Percentiles rank a stretch among this genome's conserved stretches.
These are phyloP conservation scores for Drosophila saltans DNA, from an alignment of 1,140 invertebrate genomes.

Conservation along the genomic window DNA sequence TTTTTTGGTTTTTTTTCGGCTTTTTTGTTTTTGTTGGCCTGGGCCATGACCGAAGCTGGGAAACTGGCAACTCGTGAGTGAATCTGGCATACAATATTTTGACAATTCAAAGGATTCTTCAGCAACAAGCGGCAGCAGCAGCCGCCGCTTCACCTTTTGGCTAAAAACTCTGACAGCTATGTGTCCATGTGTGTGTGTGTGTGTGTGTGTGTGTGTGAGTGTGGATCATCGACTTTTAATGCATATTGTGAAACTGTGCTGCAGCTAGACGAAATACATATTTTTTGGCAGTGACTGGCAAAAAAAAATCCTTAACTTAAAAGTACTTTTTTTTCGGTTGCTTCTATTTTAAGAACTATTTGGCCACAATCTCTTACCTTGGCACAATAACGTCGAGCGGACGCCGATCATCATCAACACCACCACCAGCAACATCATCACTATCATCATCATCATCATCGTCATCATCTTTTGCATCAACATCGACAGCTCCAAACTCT, in stretches of 20 bases:
- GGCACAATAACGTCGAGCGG: constrained; percentile 72
- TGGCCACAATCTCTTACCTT: constrained; percentile 78
- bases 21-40: constrained; percentile 28
- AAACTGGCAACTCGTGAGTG: constrained; percentile 61
- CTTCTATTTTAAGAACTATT: constrained; percentile 75
- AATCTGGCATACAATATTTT: constrained; percentile 79
- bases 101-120: constrained; percentile 80
- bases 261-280: constrained; percentile 36
- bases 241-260: constrained; percentile 58
- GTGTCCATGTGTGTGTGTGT: constrained; percentile 10
- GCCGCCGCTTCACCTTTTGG: constrained; percentile 61
- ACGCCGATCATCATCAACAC: constrained; percentile 25
- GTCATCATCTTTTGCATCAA: constrained; percentile 24
- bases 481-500: constrained; percentile 28
- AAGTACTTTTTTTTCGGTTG: neutral
- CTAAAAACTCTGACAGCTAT: constrained; percentile 28
- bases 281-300: constrained; percentile 74
- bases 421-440: constrained; percentile 28
- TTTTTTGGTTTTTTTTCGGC: constrained; percentile 18
- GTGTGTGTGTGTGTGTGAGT: constrained; percentile 6
- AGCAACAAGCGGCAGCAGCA: constrained; percentile 40
- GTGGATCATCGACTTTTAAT: constrained; percentile 5
- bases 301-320: constrained; percentile 59
- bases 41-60: constrained; percentile 52
- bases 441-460: constrained; percentile 25